Evolutionary conservation across 2,113 vertebrate species (phyloP).

Genomic region (Lepus americanus): DNA sequence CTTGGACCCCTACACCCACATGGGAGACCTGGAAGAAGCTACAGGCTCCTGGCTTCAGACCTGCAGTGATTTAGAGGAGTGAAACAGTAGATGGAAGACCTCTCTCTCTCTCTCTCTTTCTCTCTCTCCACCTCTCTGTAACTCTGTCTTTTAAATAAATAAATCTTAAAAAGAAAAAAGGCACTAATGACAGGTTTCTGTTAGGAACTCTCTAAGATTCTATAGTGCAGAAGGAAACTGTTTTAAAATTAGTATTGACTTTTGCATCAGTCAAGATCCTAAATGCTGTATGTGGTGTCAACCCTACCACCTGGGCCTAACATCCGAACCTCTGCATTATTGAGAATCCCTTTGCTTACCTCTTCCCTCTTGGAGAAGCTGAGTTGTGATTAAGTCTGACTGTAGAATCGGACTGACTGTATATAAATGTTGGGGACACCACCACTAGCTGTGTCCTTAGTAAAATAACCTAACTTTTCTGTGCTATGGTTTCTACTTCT

Average conservation of each 20-base stretch:
- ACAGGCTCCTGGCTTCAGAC: too few species aligned
- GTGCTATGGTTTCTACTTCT: not conserved
- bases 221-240: not conserved
- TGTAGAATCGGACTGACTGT: not conserved
- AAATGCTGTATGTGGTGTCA: not conserved
- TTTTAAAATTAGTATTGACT: not conserved
- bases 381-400: not conserved
- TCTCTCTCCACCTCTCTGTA: too few species aligned
- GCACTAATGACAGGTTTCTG: not conserved
- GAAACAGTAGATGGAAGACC: too few species aligned
- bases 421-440: not conserved
- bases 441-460: not conserved
- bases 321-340: not conserved
- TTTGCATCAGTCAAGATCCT: not conserved
- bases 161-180: not conserved
- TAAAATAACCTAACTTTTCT: constrained; percentile 23
- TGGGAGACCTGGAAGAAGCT: too few species aligned
- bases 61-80: too few species aligned
- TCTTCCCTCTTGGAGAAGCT: constrained; percentile 14
- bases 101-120: too few species aligned
- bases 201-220: constrained; percentile 11
- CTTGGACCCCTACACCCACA: too few species aligned
- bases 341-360: not conserved
- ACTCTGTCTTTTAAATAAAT: too few species aligned
- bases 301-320: not conserved